Evolutionary conservation across 2,113 vertebrate species (phyloP), one percentile per base, ranked within the genome.

Genomic region (Tylochromis polylepis): DNA sequence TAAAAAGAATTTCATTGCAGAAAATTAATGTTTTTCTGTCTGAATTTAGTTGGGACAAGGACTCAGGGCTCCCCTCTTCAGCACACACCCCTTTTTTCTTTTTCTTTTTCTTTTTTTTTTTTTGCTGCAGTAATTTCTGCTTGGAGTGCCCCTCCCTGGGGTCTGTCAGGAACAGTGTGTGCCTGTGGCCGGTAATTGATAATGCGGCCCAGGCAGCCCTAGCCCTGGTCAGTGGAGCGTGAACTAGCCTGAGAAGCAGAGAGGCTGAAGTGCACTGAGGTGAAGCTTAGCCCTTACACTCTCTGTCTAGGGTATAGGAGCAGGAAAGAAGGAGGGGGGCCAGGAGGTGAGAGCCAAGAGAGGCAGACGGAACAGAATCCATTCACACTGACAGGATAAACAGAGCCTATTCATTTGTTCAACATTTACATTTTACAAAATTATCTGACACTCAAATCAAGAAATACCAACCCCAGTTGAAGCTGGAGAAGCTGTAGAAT

Each of bases 151-250:
- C 85, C 86, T 87, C 93, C 93, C 94, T 53, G 77, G 90, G 93
- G 92, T 83, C 93, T 95, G 93, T 92, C 94, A 85, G 84, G 88
- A 95, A 93, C 93, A 91, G 91, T 92, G 91, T 94, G 92, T 91
- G 93, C 92, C 93, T 93, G 88, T 93, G 92, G 94, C 92, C 83
- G 82, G 93, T 96, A 95, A 95, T 95, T 96, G 94, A 95, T 96
- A 95, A 96, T 95, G 93, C 85, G 65, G 92, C 87, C 90, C 91
- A 95, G 93, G 93, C 90, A 93, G 90, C 86, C 85, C 87, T 77
- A 82, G 93, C 91, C 88, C 94, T 87, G 93, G 93, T 92, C 93
- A 95, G 87, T 90, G 90, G 91, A 95, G 93, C 93, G 77, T 94
- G 93, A 95, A 93, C 89, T 88, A 94, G 92, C 88, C 92, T 92